These are phyloP conservation scores for Hymenopus coronatus DNA, from an alignment of 2,888 invertebrate species.

Conservation along the genomic window DNA sequence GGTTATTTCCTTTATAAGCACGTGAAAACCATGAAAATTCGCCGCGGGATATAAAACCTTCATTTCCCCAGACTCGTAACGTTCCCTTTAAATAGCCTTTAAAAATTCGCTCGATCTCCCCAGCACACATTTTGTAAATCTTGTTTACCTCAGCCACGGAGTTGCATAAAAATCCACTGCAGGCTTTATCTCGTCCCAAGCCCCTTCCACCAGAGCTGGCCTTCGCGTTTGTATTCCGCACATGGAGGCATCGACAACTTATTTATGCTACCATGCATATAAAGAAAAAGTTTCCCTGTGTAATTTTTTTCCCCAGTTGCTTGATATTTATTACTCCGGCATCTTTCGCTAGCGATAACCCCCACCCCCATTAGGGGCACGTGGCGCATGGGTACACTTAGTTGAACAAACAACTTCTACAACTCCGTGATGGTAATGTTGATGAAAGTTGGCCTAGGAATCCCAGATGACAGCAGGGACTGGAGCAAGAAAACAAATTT, in stretches of 20 bases:
- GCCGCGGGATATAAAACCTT: not conserved
- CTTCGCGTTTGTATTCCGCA: not conserved
- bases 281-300: not conserved
- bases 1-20: not conserved
- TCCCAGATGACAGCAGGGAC: not conserved
- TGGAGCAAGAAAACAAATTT: not conserved
- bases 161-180: not conserved
- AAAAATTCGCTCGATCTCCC: not conserved
- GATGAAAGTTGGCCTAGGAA: not conserved
- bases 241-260: not conserved
- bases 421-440: not conserved
- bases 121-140: not conserved
- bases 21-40: not conserved
- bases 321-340: not conserved
- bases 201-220: not conserved
- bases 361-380: not conserved
- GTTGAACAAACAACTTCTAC: conserved; percentile 4
- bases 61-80: not conserved
- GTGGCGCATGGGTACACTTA: conserved; percentile 2
- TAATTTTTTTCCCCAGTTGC: not conserved
- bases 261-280: not conserved
- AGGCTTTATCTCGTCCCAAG: not conserved
- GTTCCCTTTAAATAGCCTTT: not conserved
- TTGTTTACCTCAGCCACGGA: not conserved
- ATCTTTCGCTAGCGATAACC: not conserved